A percentile compares a stretch with the other conserved stretches of the same genome.
These are phyloP conservation scores for Pocillopora damicornis DNA, from an alignment of 64 coral and sea anemone species.

Conservation along the genomic window DNA sequence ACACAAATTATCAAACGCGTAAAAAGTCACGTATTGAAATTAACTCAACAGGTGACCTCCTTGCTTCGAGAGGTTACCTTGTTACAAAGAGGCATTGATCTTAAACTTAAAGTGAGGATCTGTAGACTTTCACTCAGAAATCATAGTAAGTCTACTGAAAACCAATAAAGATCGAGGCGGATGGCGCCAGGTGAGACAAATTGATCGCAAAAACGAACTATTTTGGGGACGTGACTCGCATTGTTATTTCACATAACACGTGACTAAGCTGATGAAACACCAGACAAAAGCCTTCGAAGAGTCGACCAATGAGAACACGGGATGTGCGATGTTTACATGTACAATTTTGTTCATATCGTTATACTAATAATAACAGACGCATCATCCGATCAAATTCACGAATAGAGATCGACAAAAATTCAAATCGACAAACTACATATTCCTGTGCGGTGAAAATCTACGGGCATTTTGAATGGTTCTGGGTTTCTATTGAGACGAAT, in stretches of 20 bases:
- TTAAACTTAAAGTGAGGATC: background rate
- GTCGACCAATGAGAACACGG: background rate
- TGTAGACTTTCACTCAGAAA: background rate
- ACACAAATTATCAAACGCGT: too few species aligned
- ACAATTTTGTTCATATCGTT: background rate
- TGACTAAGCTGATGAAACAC: slow-evolving; percentile 26
- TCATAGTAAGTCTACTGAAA: background rate
- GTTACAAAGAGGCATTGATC: background rate
- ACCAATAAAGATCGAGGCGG: background rate
- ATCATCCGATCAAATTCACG: background rate
- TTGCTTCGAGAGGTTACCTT: too few species aligned
- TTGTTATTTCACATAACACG: background rate
- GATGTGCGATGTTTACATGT: slow-evolving; percentile 40
- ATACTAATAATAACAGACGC: background rate
- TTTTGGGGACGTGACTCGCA: background rate
- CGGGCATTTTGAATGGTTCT: background rate
- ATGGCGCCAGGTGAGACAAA: background rate
- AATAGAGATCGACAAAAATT: background rate
- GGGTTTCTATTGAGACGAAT: background rate
- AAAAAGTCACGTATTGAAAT: too few species aligned
- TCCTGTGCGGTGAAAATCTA: background rate
- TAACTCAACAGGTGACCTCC: too few species aligned
- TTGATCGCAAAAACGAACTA: background rate
- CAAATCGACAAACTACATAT: background rate
- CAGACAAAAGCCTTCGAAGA: background rate